A percentile compares a stretch with the other conserved stretches of the same genome.
Conservation (phyloP, 64 coral and sea anemone genomes). For the Stichodactyla helianthus region DNA sequence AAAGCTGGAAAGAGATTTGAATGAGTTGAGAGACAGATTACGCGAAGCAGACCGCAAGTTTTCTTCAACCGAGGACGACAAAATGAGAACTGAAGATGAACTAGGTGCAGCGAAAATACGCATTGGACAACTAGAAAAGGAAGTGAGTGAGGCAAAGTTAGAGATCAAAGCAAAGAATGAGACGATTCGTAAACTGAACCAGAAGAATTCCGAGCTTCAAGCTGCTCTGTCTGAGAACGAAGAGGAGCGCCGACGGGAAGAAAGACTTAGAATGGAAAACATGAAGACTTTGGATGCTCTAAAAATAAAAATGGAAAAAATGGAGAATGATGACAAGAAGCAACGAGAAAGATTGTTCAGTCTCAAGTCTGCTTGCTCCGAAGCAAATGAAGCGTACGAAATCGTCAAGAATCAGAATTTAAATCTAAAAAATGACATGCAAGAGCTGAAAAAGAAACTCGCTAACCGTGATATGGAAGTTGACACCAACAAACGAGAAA, state of each 20-base stretch:
- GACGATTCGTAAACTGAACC: slow-evolving; percentile 49
- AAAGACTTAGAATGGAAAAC: slow-evolving; percentile 78
- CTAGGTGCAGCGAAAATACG: slow-evolving; percentile 42
- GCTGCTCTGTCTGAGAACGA: slow-evolving; percentile 45
- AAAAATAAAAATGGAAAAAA: slow-evolving; percentile 75
- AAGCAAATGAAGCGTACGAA: slow-evolving; percentile 87
- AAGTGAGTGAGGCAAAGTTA: slow-evolving; percentile 30
- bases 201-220: slow-evolving; percentile 53
- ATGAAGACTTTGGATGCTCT: slow-evolving; percentile 74
- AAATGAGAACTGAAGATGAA: slow-evolving; percentile 41
- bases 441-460: slow-evolving; percentile 52
- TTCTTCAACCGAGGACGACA: slow-evolving; percentile 37
- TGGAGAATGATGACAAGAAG: slow-evolving; percentile 68
- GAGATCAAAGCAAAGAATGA: slow-evolving; percentile 43
- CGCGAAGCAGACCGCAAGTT: slow-evolving; percentile 50
- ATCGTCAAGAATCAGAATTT: slow-evolving; percentile 89
- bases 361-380: slow-evolving; percentile 81
- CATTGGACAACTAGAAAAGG: slow-evolving; percentile 34
- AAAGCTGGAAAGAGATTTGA: slow-evolving; percentile 26
- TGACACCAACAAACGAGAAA: slow-evolving; percentile 55
- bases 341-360: slow-evolving; percentile 77
- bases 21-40: slow-evolving; percentile 37
- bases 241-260: slow-evolving; percentile 50
- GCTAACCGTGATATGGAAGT: slow-evolving; percentile 40
- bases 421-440: slow-evolving; percentile 51